Base-by-base conservation (phyloP, 2,113 vertebrate species). In the Sisor rabdophorus region DNA sequence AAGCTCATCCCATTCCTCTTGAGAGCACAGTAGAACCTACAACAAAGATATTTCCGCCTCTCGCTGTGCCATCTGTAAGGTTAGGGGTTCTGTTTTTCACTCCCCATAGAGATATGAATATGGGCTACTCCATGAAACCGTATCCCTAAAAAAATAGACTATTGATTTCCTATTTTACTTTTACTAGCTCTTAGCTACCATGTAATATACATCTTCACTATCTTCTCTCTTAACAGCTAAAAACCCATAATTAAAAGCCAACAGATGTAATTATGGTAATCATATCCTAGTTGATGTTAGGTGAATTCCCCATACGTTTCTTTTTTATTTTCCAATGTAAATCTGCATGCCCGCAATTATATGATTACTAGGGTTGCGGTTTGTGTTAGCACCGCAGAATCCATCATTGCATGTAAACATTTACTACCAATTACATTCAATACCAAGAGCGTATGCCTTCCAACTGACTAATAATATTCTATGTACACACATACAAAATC, bases 401-500 rank as follows among this genome's bases (percentile, higher is more conserved):
- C 64, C 69, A 81, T 79, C 76, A 79, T 50, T 55, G 58, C 30
- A 59, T 36, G 44, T 26, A 50, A 50, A 63, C 56, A 30, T 81
- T 80, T 75, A 78, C 48, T 70, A 75, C 69, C 69, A 78, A 83
- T 82, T 82, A 77, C 74, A 67, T 64, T 11, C 22, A 48, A 72
- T n/a, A 53, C 68, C 48, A 55, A 64, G 70, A 75, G 59, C 73
- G 50, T 58, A 76, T 52, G 3, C 77, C 77, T 76, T 61, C 30
- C 61, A 73, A 80, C 80, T 63, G 65, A 50, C 81, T 76, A 71
- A 74, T 76, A 76, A 76, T 58, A 77, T 59, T 77, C 78, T 78
- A 69, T 80, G 61, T 81, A 80, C 16, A 76, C 71, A 79, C 30
- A 36, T 82, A 70, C 75, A 75, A 77, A 82, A 79, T 75, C 69